Percentiles rank a stretch among this genome's conserved stretches.
These are phyloP conservation scores for Amblyopsis hoosieri DNA, from an alignment of 2,797 vertebrate genomes.

Conservation along the genomic window DNA sequence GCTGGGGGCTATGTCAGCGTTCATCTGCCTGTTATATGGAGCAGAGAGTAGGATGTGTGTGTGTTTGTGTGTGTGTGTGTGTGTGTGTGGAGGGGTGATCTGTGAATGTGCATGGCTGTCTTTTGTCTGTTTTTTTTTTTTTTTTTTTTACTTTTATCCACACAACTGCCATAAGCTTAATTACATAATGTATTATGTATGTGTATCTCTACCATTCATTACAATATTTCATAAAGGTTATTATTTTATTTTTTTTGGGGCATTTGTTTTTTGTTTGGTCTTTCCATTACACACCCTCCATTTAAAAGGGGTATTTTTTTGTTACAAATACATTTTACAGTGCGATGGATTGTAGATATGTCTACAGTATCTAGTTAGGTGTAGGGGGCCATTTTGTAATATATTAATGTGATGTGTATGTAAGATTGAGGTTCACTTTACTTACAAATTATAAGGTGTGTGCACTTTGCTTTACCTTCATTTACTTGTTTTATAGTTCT, in stretches of 20 bases:
- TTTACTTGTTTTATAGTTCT: neutral
- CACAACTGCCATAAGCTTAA: no score
- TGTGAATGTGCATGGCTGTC: slow-evolving; percentile 3
- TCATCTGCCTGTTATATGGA: slow-evolving; percentile 69
- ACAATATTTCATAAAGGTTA: no score
- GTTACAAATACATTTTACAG: neutral
- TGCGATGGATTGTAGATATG: no score
- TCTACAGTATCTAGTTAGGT: no score
- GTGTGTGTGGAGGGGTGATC: slow-evolving; percentile 6
- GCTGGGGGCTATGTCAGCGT: slow-evolving; percentile 73
- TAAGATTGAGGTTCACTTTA: neutral
- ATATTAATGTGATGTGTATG: neutral
- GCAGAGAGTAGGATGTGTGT: slow-evolving; percentile 29
- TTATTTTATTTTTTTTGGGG: no score
- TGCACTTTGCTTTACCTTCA: no score
- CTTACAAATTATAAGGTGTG: neutral
- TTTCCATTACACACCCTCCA: neutral
- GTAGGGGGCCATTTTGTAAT: slow-evolving; percentile 14
- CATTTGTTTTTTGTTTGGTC: no score
- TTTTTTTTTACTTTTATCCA: neutral
- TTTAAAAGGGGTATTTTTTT: slow-evolving; percentile 15
- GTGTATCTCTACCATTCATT: no score
- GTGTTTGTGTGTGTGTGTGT: slow-evolving; percentile 19
- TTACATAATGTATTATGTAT: no score
- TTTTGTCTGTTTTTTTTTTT: slow-evolving; percentile 7